Percentiles rank a stretch among this genome's conserved stretches.
Conservation (phyloP, 2,888 invertebrate genomes). For the Aethes cnicana region DNA sequence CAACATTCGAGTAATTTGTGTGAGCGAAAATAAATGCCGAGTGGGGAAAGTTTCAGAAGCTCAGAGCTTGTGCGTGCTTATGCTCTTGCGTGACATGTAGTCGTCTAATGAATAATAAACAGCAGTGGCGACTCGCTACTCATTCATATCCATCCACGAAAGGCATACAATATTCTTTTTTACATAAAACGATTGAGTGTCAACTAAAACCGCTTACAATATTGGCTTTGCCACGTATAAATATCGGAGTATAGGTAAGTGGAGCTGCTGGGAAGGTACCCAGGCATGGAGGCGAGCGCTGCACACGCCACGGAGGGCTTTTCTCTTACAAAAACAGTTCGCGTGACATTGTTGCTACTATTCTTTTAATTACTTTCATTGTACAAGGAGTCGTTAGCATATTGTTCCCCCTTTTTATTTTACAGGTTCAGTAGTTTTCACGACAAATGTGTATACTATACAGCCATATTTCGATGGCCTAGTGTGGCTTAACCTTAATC, state of each 20-base stretch:
- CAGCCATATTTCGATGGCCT: slow-evolving; percentile 45
- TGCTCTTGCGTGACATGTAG: slow-evolving; percentile 74
- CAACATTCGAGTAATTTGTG: slow-evolving; percentile 28
- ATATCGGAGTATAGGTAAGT: slow-evolving; percentile 42
- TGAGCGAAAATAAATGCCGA: slow-evolving; percentile 43
- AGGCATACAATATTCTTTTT: slow-evolving; percentile 66
- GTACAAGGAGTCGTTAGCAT: slow-evolving; percentile 62
- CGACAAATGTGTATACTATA: slow-evolving; percentile 50
- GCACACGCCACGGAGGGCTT: slow-evolving; percentile 45
- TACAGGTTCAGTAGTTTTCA: slow-evolving; percentile 57
- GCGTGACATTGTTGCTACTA: slow-evolving; percentile 69
- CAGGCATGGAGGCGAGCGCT: slow-evolving; percentile 40
- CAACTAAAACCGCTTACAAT: slow-evolving; percentile 55
- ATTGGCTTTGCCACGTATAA: slow-evolving; percentile 54
- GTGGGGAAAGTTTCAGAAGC: slow-evolving; percentile 67
- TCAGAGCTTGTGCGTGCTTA: slow-evolving; percentile 70
- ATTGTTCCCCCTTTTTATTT: slow-evolving; percentile 48
- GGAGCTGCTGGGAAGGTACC: slow-evolving; percentile 41
- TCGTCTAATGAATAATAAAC: slow-evolving; percentile 80
- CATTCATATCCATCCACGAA: slow-evolving; percentile 77
- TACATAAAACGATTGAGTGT: slow-evolving; percentile 67
- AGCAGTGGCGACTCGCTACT: slow-evolving; percentile 72
- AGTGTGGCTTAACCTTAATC: slow-evolving; percentile 48
- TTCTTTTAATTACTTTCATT: slow-evolving; percentile 78
- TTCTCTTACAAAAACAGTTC: slow-evolving; percentile 58